phyloP scores from a whole-genome alignment of 23 tunicate genomes.

The Styela clava region DNA sequence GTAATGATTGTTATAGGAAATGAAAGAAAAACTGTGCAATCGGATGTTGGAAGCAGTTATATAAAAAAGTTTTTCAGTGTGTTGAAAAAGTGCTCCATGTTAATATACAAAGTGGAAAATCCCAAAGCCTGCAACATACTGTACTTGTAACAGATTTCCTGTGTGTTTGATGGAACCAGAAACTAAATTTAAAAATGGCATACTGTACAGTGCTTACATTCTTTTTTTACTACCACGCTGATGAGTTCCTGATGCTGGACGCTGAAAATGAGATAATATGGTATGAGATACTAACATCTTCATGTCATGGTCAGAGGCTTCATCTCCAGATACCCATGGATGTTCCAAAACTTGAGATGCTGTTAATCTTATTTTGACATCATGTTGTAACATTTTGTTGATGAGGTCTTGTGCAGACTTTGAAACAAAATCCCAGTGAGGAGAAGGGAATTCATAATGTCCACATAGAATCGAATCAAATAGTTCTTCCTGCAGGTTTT shows the following conservation, averaged over 20 bases:
- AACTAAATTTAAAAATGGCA: too few species aligned
- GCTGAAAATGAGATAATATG: not conserved
- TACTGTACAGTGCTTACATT: too few species aligned
- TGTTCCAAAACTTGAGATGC: conserved; percentile 60
- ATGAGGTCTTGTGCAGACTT: conserved; percentile 46
- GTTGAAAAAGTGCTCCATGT: too few species aligned
- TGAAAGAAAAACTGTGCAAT: not conserved
- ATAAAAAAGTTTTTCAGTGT: too few species aligned
- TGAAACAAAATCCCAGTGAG: conserved; percentile 70
- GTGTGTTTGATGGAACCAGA: too few species aligned
- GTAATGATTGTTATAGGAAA: not conserved
- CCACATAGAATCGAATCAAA: conserved; percentile 78
- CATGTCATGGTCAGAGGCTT: not conserved
- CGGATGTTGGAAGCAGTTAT: not conserved
- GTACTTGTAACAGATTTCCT: too few species aligned
- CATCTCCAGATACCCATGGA: conserved; percentile 47
- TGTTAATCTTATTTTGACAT: conserved; percentile 30
- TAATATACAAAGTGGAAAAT: too few species aligned
- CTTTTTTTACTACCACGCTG: not conserved
- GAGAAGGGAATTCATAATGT: conserved; percentile 54
- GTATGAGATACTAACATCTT: not conserved
- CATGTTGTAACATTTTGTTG: conserved; percentile 23
- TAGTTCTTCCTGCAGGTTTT: conserved; percentile 54
- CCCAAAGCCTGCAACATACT: too few species aligned
- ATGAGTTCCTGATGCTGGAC: not conserved